Conservation (phyloP, 2,888 invertebrate genomes). For the Limnephilus rhombicus region DNA sequence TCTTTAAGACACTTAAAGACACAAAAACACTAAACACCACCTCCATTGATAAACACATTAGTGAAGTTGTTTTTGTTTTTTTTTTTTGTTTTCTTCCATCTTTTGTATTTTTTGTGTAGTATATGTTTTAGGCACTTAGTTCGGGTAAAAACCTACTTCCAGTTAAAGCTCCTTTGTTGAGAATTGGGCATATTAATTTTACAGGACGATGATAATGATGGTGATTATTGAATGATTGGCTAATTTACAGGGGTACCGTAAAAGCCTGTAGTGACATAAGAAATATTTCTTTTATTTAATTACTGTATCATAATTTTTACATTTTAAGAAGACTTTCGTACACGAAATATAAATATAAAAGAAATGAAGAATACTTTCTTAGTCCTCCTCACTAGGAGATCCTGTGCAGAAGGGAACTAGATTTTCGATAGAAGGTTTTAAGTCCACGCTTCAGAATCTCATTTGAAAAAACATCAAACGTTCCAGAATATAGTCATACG, state of each 20-base stretch:
- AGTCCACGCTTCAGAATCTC: too few species aligned
- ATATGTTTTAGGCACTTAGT: constrained; percentile 27
- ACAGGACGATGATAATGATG: neutral
- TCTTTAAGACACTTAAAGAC: constrained; percentile 24
- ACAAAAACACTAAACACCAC: constrained; percentile 41
- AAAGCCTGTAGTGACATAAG: neutral
- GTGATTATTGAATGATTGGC: neutral
- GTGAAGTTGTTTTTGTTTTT: constrained; percentile 41
- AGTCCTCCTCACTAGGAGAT: too few species aligned
- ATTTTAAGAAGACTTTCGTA: too few species aligned
- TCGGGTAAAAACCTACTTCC: neutral
- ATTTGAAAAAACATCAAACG: too few species aligned
- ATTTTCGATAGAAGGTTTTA: too few species aligned
- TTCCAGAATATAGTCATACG: too few species aligned
- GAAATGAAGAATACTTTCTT: too few species aligned
- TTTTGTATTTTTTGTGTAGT: constrained; percentile 41
- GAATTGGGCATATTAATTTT: neutral
- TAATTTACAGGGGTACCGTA: neutral
- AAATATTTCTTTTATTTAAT: too few species aligned
- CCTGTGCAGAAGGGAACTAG: too few species aligned
- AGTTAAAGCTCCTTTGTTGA: neutral
- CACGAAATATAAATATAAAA: too few species aligned
- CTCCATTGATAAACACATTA: constrained; percentile 48
- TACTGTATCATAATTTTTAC: too few species aligned
- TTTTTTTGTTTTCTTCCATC: constrained; percentile 16